These are phyloP conservation scores for Drosophila subpulchrella DNA, from an alignment of 1,140 invertebrate genomes.

Conservation along the genomic window DNA sequence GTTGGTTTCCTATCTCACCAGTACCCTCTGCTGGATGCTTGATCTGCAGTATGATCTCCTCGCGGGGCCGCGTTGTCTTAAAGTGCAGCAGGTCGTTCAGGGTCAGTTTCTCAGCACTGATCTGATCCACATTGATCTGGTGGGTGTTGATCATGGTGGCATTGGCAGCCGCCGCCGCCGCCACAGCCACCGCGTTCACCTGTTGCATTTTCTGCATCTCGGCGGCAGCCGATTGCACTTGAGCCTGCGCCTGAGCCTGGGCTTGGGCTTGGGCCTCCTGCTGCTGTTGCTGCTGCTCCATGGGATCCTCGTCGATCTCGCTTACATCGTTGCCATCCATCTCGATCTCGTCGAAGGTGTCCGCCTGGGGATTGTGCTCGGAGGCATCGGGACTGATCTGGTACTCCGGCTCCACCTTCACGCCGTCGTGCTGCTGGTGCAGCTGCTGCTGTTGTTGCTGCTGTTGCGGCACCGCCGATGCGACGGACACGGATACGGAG, in stretches of 20 bases:
- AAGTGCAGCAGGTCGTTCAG: conserved; percentile 80
- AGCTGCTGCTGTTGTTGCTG: conserved; percentile 52
- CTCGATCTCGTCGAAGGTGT: conserved; percentile 79
- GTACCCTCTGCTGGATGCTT: conserved; percentile 76
- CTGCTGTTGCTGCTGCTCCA: conserved; percentile 69
- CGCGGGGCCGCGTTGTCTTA: conserved; percentile 71
- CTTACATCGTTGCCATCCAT: conserved; percentile 73
- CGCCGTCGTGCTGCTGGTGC: conserved; percentile 56
- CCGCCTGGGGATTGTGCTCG: conserved; percentile 71
- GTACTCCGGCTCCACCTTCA: conserved; percentile 78
- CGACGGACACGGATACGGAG: conserved; percentile 12
- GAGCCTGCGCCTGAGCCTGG: conserved; percentile 34
- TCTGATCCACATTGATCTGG: conserved; percentile 74
- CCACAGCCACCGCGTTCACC: conserved; percentile 52
- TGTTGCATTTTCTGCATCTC: conserved; percentile 72
- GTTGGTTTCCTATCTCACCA: conserved; percentile 27
- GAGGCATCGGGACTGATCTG: conserved; percentile 73
- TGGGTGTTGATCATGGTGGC: conserved; percentile 65
- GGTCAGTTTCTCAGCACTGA: conserved; percentile 77
- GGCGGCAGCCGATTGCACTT: conserved; percentile 56
- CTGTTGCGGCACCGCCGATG: conserved; percentile 33
- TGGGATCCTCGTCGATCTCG: conserved; percentile 74
- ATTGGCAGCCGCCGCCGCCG: conserved; percentile 64
- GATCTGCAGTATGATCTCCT: conserved; percentile 82
- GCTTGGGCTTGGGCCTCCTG: conserved; percentile 38